Conservation (phyloP, 2,888 invertebrate species). For the Koerneria pararmatus region DNA sequence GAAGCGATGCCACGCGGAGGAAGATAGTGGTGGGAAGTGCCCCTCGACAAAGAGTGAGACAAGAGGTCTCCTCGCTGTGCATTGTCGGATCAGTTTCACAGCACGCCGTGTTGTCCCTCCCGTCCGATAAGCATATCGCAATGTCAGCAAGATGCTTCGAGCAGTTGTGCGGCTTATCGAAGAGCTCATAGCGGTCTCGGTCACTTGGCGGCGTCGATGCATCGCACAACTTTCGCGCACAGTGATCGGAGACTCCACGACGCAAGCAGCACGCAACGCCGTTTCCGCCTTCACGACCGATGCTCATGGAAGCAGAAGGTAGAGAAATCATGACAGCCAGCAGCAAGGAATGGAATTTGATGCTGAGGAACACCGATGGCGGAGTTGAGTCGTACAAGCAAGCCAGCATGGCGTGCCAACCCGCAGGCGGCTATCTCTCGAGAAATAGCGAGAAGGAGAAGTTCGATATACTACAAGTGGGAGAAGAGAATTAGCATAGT, state of each 20-base stretch:
- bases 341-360: conserved; percentile 6
- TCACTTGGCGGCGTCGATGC: conserved; percentile 40
- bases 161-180: conserved; percentile 37
- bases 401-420: no score
- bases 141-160: conserved; percentile 34
- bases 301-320: no score
- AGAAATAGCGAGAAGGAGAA: no score
- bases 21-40: conserved; percentile 5
- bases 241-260: conserved; percentile 40
- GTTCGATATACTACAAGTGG: no score
- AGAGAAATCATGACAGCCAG: not conserved
- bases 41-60: conserved; percentile 50
- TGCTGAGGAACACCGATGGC: no score
- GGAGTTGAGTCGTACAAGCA: no score
- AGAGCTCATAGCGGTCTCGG: conserved; percentile 41
- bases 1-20: conserved; percentile 32
- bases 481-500: no score
- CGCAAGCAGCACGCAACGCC: conserved; percentile 41
- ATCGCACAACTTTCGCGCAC: conserved; percentile 44
- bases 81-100: conserved; percentile 37
- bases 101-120: conserved; percentile 48
- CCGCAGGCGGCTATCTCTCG: no score
- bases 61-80: conserved; percentile 36
- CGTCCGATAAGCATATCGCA: conserved; percentile 48
- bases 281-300: not conserved